A percentile compares a stretch with the other conserved stretches of the same genome.
Conservation (phyloP, 2,888 invertebrate species). For the Andricus curvator region DNA sequence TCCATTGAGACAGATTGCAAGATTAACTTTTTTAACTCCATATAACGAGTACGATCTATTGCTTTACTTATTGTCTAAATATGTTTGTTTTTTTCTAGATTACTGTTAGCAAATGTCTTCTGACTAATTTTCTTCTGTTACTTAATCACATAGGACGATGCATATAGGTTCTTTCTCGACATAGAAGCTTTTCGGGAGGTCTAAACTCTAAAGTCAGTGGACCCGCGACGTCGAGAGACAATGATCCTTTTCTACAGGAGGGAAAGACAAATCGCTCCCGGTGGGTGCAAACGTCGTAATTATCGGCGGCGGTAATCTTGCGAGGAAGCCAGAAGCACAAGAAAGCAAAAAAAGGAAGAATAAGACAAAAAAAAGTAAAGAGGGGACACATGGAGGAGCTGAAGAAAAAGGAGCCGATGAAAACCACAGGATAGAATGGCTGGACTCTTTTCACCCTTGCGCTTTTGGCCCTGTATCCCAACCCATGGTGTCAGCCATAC, state of each 20-base stretch:
- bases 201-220: conserved; percentile 39
- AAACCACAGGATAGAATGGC: conserved; percentile 68
- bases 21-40: background rate
- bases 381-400: conserved; percentile 52
- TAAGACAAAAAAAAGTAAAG: conserved; percentile 31
- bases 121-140: background rate
- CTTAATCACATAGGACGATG: background rate
- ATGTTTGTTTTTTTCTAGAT: too few species aligned
- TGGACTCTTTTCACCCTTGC: conserved; percentile 64
- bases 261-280: conserved; percentile 69
- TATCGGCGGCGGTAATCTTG: conserved; percentile 68
- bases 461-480: conserved; percentile 58
- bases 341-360: conserved; percentile 48
- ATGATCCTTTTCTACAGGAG: conserved; percentile 48
- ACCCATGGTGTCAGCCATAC: conserved; percentile 65
- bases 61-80: too few species aligned
- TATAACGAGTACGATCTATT: background rate
- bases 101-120: background rate
- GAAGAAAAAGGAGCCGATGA: conserved; percentile 63
- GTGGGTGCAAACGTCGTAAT: conserved; percentile 69
- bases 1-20: too few species aligned
- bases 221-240: conserved; percentile 40
- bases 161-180: background rate
- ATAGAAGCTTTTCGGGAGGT: conserved; percentile 32
- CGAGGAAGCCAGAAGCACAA: conserved; percentile 48